Base-by-base conservation (phyloP, 2,797 vertebrate species). In the Sebastolobus altivelis region DNA sequence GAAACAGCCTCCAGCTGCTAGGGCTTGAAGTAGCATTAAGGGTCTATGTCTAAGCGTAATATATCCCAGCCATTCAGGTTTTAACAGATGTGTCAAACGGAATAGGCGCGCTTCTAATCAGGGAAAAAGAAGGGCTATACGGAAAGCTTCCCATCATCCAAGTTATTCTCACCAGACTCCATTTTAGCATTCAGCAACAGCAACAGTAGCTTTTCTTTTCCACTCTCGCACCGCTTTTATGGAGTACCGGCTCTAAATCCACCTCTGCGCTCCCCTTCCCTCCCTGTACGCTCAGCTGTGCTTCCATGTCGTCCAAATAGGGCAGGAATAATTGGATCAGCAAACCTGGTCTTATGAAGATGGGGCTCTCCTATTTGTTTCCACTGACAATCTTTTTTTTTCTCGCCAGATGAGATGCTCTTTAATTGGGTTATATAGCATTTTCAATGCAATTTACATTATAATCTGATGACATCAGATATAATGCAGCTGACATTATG, bases 301-400 rank as follows among this genome's bases (percentile, higher is more conserved):
- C 83, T 83, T 86, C 83, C 86, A 71, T 77, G 75, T 85, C 72
- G 27, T 91, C 88, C 91, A 93, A 91, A 92, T 80, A 90, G 83
- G 83, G 80, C 89, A 87, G 84, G 76, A 85, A 80, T 92, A 92
- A 93, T 92, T 93, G 86, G 88, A 92, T 93, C 82, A 82, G 87
- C 86, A 89, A 90, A 84, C 83, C 75, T 49, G 49, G 3, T 85
- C 86, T 81, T 56, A 69, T 83, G 72, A 73, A 88, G 83, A 87
- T 74, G 70, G 63, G 54, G 14, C 72, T 78, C 80, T 86, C 59
- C 55, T 68, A 63, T 90, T 86, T 87, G 76, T 88, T 85, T 81
- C 56, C 62, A 72, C 61, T 81, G 79, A 84, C 67, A 33, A 74
- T 79, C 60, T 75, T 71, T 59, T 60, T 72, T 80, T 79, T 77